Percentiles rank a stretch among this genome's conserved stretches.
These are phyloP conservation scores for Ochropleura leucogaster DNA, from an alignment of 2,888 invertebrate species.

Conservation along the genomic window DNA sequence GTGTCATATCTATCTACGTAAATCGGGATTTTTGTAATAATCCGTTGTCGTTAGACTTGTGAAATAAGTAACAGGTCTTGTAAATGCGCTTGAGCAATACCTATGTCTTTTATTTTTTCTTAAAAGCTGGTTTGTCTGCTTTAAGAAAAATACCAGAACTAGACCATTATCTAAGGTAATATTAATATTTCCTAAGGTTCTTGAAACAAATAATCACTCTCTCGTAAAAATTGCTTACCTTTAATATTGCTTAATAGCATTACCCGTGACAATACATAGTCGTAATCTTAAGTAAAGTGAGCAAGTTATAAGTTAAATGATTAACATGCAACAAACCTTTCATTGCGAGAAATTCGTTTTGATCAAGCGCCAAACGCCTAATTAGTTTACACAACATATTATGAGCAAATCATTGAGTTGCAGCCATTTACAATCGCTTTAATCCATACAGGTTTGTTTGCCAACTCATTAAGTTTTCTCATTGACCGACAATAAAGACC, in stretches of 20 bases:
- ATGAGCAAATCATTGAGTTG: slow-evolving; percentile 33
- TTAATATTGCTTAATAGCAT: too few relatives aligned
- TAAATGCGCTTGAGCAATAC: background rate
- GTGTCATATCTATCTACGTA: slow-evolving; percentile 23
- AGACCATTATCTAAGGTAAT: too few relatives aligned
- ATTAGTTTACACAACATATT: slow-evolving; percentile 41
- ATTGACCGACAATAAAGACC: slow-evolving; percentile 56
- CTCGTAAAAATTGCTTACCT: too few relatives aligned
- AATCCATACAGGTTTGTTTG: slow-evolving; percentile 55
- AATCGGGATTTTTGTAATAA: slow-evolving; percentile 36
- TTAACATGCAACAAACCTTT: slow-evolving; percentile 5
- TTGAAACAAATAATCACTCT: too few relatives aligned
- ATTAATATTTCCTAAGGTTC: too few relatives aligned
- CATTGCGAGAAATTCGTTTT: slow-evolving; percentile 21
- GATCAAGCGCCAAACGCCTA: slow-evolving; percentile 21
- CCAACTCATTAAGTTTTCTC: slow-evolving; percentile 46
- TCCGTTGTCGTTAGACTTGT: slow-evolving; percentile 27
- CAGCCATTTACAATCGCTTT: slow-evolving; percentile 24
- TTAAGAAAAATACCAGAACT: background rate
- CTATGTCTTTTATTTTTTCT: slow-evolving; percentile 1
- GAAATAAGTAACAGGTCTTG: slow-evolving; percentile 13
- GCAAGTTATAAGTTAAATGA: slow-evolving; percentile 1
- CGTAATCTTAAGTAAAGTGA: too few relatives aligned
- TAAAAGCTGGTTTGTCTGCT: background rate
- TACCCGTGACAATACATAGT: background rate